Conservation (phyloP, 2,888 invertebrate genomes). For the Acanthosepion pharaonis region DNA sequence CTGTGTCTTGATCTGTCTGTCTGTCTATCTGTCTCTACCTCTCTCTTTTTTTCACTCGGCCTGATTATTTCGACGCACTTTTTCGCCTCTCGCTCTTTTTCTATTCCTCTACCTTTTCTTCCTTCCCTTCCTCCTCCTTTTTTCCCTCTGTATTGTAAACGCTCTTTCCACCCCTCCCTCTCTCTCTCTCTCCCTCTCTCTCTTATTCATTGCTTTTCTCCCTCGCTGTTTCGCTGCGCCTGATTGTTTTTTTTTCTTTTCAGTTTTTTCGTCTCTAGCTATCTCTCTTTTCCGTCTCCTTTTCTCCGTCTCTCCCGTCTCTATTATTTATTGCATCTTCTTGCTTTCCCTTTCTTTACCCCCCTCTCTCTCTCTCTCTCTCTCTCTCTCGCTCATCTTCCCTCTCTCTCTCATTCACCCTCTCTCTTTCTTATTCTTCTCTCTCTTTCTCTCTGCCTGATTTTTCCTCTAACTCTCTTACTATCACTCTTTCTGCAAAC, state of each 20-base stretch:
- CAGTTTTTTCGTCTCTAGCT: background rate
- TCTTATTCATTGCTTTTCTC: background rate
- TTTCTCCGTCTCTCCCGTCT: background rate
- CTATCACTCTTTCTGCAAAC: no score
- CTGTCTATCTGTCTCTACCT: background rate
- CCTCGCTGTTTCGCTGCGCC: fast-evolving
- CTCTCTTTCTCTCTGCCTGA: background rate
- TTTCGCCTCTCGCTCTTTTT: background rate
- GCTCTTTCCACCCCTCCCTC: background rate
- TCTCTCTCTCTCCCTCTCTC: background rate
- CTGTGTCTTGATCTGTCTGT: background rate
- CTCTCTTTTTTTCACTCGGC: background rate
- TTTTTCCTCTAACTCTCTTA: background rate
- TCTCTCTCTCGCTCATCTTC: background rate
- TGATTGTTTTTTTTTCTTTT: no score
- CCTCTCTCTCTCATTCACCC: no score
- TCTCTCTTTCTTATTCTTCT: no score
- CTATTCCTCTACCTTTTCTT: background rate
- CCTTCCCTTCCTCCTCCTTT: background rate
- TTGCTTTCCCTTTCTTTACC: background rate
- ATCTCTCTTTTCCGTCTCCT: background rate
- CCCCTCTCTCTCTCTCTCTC: background rate
- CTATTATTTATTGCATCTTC: background rate
- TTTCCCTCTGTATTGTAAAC: background rate
- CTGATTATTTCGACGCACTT: background rate